Conservation (phyloP, 1,140 invertebrate species). For the Achroia grisella region DNA sequence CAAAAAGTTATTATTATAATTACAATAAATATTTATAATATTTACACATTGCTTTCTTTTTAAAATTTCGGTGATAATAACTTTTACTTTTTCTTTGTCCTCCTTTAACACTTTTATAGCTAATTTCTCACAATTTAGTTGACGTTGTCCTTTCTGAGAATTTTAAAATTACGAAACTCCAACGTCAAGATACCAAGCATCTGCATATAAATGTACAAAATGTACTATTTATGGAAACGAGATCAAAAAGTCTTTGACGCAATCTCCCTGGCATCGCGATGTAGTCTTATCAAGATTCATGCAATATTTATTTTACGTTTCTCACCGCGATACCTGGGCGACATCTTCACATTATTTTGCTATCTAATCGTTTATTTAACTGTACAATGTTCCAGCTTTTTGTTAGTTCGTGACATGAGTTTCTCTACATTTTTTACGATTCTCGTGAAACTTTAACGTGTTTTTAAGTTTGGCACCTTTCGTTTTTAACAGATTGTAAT, state of each 20-base stretch:
- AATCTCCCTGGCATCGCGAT: neutral
- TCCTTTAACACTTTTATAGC: neutral
- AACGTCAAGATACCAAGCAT: neutral
- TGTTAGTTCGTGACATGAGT: constrained; percentile 15
- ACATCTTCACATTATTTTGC: constrained; percentile 5
- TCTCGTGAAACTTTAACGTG: neutral
- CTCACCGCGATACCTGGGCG: neutral
- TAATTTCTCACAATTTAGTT: too few species aligned
- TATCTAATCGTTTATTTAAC: constrained; percentile 18
- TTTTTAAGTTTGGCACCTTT: neutral
- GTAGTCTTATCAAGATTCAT: neutral
- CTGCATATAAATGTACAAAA: too few species aligned
- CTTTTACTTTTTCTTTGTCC: neutral
- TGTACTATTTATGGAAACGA: too few species aligned
- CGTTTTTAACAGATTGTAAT: neutral
- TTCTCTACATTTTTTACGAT: constrained; percentile 3
- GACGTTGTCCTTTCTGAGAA: neutral
- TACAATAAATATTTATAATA: too few species aligned
- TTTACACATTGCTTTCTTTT: neutral
- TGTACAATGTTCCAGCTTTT: constrained; percentile 4
- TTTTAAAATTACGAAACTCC: neutral
- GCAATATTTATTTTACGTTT: neutral
- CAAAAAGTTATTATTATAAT: too few species aligned
- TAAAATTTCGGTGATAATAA: neutral
- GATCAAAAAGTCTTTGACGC: too few species aligned